Evolutionary conservation across 2,888 invertebrate species (phyloP).

Genomic region (Mesorhabditis belari): DNA sequence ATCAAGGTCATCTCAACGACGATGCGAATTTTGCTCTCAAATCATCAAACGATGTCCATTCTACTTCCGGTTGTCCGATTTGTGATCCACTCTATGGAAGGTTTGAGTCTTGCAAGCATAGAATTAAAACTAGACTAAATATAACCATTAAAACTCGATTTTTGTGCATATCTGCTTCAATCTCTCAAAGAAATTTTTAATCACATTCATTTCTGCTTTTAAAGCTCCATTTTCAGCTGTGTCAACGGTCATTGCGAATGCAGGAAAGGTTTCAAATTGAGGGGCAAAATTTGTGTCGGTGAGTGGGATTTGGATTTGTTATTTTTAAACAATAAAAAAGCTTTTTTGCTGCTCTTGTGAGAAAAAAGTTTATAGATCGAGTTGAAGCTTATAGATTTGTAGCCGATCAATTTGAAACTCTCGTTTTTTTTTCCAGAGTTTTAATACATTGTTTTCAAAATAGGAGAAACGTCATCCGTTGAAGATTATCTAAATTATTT

Average conservation of each 20-base stretch:
- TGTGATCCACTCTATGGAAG: constrained; percentile 36
- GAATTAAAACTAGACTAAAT: not conserved
- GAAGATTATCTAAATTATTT: not conserved
- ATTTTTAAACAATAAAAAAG: too few species aligned
- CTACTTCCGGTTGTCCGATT: constrained; percentile 15
- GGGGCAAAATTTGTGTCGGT: constrained; percentile 42
- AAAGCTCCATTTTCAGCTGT: constrained; percentile 11
- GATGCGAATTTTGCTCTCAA: not conserved
- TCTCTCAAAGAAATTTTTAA: not conserved
- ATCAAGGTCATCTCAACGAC: not conserved
- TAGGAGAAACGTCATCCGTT: too few species aligned
- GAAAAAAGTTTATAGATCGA: too few species aligned
- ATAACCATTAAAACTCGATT: not conserved
- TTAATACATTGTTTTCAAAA: too few species aligned
- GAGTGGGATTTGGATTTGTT: constrained; percentile 5
- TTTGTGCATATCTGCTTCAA: too few species aligned
- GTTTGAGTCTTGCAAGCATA: too few species aligned
- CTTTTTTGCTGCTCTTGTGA: too few species aligned
- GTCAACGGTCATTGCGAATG: constrained; percentile 41
- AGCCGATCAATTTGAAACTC: too few species aligned
- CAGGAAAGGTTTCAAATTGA: constrained; percentile 38
- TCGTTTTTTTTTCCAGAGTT: too few species aligned
- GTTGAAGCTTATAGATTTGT: too few species aligned
- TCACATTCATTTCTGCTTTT: too few species aligned
- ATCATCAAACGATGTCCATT: too few species aligned